These are phyloP conservation scores for Lophius americanus DNA, from an alignment of 2,797 vertebrate species.

Conservation along the genomic window DNA sequence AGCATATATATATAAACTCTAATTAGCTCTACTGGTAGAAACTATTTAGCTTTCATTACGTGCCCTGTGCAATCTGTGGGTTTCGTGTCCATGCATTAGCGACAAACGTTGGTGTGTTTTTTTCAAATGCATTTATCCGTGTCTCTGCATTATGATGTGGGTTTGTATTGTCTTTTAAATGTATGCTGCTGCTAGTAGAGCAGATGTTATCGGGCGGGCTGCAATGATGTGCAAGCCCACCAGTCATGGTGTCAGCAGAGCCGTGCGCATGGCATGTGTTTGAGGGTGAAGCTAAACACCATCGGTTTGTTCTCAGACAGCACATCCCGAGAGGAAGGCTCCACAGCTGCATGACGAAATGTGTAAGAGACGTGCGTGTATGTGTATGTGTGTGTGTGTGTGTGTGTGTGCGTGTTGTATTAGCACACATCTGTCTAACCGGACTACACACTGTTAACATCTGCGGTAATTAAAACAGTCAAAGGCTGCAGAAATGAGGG, in stretches of 20 bases:
- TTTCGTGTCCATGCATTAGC: background rate
- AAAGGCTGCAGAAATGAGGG: slow-evolving; percentile 5
- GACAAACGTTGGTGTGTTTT: background rate
- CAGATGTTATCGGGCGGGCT: slow-evolving; percentile 60
- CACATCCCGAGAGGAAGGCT: slow-evolving; percentile 47
- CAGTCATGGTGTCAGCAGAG: slow-evolving; percentile 62
- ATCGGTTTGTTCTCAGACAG: slow-evolving; percentile 67
- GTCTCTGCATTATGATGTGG: slow-evolving; percentile 25
- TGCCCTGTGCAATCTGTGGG: background rate
- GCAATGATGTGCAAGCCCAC: slow-evolving; percentile 51
- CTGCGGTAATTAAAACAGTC: slow-evolving; percentile 40
- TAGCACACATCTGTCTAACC: slow-evolving; percentile 25
- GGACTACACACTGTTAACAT: slow-evolving; percentile 17
- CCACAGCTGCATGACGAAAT: slow-evolving; percentile 47
- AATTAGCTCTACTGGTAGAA: slow-evolving; percentile 12
- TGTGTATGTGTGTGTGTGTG: too few relatives aligned
- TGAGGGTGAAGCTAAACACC: slow-evolving; percentile 67
- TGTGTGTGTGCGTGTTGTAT: background rate
- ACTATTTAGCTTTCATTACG: slow-evolving; percentile 2
- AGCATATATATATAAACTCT: slow-evolving; percentile 17
- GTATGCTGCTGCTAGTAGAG: slow-evolving; percentile 35
- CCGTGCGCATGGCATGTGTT: slow-evolving; percentile 60
- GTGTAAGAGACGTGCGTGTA: slow-evolving; percentile 16
- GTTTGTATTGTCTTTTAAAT: slow-evolving; percentile 28
- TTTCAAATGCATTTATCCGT: background rate